Evolutionary conservation across 2,113 vertebrate genomes (phyloP), one percentile per base, ranked within the genome.

Genomic region (Gavialis gangeticus): DNA sequence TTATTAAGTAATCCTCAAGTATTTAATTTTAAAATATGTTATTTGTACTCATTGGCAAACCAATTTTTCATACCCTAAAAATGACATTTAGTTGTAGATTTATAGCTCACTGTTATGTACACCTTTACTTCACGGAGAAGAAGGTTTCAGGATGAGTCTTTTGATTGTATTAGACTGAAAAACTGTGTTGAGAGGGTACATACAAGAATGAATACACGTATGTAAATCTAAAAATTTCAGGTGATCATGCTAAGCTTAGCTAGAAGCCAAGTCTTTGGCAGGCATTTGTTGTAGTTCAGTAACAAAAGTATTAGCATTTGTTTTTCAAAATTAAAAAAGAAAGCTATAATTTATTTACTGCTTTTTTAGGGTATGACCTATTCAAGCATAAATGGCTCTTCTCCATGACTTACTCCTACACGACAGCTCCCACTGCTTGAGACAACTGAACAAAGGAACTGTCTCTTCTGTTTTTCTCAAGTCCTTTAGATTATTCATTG

Each of bases 401-500:
- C 87, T 59, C 90, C 71, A 1, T 90, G 82, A 84, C 16, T 95
- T 95, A 79, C 87, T 87, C 27, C 25, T 69, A 6, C 34, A 8
- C 66, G 66, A 21, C 57, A 66, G 69, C 80, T 78, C 88, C 92
- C 95, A 62, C 84, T 96, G 90, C 94, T 81, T 76, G 87, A 93
- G 88, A 96, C 79, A 93, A 91, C 85, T 90, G 54, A 95, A 94
- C 84, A 95, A 96, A 96, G 69, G 81, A 84, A 67, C 55, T 82
- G 75, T 79, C 93, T 88, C 83, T 64, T 86, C 57, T 34, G 63
- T 79, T 94, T 88, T 27, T 80, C 57, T 96, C 91, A 75, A 59
- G 67, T 79, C 79, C 76, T 64, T 84, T 91, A 96, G 75, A 93
- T 89, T 92, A 95, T 27, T 66, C 30, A 30, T 30, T 84, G 78